These are phyloP conservation scores for Pharmacophagus antenor DNA, from an alignment of 2,888 invertebrate species.

Conservation along the genomic window DNA sequence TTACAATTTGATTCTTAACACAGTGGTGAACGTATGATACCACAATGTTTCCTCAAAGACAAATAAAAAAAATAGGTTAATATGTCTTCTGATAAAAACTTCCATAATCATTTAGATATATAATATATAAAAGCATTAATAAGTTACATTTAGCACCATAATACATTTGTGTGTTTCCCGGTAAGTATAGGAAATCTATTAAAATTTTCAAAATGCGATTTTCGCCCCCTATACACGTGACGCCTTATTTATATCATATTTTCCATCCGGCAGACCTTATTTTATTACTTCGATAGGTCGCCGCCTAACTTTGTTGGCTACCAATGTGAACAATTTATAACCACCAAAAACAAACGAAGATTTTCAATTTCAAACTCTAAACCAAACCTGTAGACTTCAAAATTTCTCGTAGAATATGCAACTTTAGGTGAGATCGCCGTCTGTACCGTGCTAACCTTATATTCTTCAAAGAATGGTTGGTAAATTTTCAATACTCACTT, in stretches of 20 bases:
- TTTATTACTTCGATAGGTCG: constrained; percentile 57
- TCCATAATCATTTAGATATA: background rate
- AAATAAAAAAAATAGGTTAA: background rate
- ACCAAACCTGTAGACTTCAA: constrained; percentile 34
- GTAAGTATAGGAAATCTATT: constrained; percentile 22
- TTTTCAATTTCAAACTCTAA: constrained; percentile 32
- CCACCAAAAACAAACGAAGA: constrained; percentile 34
- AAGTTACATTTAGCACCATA: background rate
- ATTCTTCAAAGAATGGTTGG: constrained; percentile 78
- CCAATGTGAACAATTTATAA: constrained; percentile 50
- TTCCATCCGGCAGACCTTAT: constrained; percentile 56
- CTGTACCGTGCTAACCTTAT: constrained; percentile 72
- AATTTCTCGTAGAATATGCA: constrained; percentile 34
- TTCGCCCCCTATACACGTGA: constrained; percentile 35
- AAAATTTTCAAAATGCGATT: constrained; percentile 29
- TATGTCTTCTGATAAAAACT: too few relatives aligned
- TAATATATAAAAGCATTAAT: background rate
- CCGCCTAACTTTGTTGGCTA: constrained; percentile 48
- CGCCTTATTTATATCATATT: constrained; percentile 63
- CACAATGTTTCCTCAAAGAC: background rate
- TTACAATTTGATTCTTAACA: background rate
- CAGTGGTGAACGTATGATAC: background rate
- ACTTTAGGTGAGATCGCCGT: constrained; percentile 57
- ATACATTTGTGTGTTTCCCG: constrained; percentile 3
- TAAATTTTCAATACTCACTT: constrained; percentile 82